These are phyloP conservation scores for Lasioglossum figueresi DNA, from an alignment of 2,888 invertebrate species.

Conservation along the genomic window DNA sequence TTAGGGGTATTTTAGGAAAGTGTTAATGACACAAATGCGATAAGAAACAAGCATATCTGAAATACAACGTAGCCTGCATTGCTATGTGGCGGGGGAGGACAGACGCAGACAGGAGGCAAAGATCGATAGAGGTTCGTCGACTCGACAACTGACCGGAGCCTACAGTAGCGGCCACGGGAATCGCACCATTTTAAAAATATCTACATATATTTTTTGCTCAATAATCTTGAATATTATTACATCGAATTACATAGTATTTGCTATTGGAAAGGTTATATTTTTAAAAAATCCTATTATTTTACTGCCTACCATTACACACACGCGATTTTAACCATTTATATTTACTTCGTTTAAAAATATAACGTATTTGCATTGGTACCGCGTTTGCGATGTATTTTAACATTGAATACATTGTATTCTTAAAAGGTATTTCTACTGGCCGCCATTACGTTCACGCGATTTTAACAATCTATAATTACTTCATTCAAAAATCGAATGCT, in stretches of 20 bases:
- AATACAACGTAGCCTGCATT: constrained; percentile 61
- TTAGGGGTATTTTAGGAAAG: neutral
- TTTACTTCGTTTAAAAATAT: too few relatives aligned
- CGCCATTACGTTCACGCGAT: too few relatives aligned
- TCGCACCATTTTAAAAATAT: neutral
- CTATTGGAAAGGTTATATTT: neutral
- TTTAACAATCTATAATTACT: too few relatives aligned
- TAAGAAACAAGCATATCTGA: constrained; percentile 41
- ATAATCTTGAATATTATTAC: neutral
- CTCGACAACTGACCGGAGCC: constrained; percentile 64
- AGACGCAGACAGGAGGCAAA: constrained; percentile 67
- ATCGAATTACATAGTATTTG: too few relatives aligned
- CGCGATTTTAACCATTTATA: neutral
- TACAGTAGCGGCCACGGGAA: constrained; percentile 9
- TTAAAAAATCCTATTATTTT: neutral
- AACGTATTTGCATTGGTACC: too few relatives aligned
- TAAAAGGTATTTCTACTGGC: too few relatives aligned
- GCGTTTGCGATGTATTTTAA: too few relatives aligned
- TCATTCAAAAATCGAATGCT: too few relatives aligned
- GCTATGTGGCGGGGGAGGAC: constrained; percentile 61
- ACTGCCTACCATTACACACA: neutral
- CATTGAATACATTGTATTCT: too few relatives aligned
- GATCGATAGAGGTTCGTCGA: constrained; percentile 75
- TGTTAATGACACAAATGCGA: constrained; percentile 31
- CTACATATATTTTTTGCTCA: neutral